Evolutionary conservation across 2,797 vertebrate genomes (phyloP).

Genomic region (Urophycis tenuis): DNA sequence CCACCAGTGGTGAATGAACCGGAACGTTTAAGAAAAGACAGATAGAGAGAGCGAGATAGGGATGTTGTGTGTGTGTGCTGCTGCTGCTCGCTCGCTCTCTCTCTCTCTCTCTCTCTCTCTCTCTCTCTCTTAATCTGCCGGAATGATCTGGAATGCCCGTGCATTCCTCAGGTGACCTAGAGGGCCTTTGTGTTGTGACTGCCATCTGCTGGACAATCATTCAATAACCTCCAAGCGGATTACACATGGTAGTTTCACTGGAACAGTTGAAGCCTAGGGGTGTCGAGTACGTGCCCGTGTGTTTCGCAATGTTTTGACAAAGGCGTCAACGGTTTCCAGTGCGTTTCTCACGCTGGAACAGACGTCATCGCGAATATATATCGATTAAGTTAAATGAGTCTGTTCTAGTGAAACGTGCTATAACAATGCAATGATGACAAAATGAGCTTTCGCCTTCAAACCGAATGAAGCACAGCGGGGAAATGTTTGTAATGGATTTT

Average conservation of each 20-base stretch:
- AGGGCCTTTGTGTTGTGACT: slow-evolving; percentile 39
- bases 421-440: neutral
- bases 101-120: neutral
- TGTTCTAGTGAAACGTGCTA: neutral
- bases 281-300: neutral
- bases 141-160: slow-evolving; percentile 56
- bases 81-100: too few relatives aligned
- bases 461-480: neutral
- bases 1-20: neutral
- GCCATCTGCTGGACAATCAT: slow-evolving; percentile 57
- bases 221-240: neutral
- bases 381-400: neutral
- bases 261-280: neutral
- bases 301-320: neutral
- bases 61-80: neutral
- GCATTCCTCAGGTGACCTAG: slow-evolving; percentile 57
- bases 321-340: neutral
- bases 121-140: slow-evolving; percentile 42
- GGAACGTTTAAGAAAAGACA: neutral
- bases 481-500: neutral
- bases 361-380: neutral
- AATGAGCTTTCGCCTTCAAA: neutral
- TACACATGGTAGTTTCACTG: neutral
- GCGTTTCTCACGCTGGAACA: neutral
- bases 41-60: neutral